Evolutionary conservation across 2,888 invertebrate genomes (phyloP), one percentile per base, ranked within the genome.

Genomic region (Rhyacophila evoluta): DNA sequence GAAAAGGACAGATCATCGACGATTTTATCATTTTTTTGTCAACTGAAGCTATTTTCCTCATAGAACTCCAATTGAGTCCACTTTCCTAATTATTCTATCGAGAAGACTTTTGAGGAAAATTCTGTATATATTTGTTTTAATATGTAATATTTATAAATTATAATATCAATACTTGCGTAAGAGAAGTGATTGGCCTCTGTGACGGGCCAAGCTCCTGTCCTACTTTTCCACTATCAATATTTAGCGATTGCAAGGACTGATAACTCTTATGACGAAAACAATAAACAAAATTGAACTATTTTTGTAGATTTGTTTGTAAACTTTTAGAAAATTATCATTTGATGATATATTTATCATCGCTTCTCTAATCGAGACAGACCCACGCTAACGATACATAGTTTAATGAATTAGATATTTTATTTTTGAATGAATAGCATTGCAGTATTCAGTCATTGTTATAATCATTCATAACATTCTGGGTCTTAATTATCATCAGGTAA

Each of bases 261-360:
- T 55, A 55, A 25, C 8, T 2, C 5, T 55, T 55, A 25, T 55
- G 55, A 55, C 25, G 55, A 19, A 55, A 55, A 55, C 55, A 55
- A 55, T 55, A 19, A 55, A 55, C 55, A 55, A 55, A 55, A 12
- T 1, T 25, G 55, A n/a, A 25, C 25, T 55, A 25, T 55, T 55
- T 55, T 55, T 25, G 55, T 8, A 25, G 2, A 55, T 55, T 55
- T 55, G 55, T 55, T 55, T 55, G 55, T 55, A 55, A 55, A 55
- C 55, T 55, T 55, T 10, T 15, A 6, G 0, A 1, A 10, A 55
- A 10, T 10, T 55, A 55, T 39, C 12, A 15, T 12, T 15, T 4
- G 39, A n/a, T n/a, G n/a, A n/a, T n/a, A n/a, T 39, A 12, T 39
- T 39, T 12, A 1, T 39, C 15, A 39, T 25, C 55, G 25, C 25